phyloP scores from a whole-genome alignment of 2,797 vertebrate species.

The Lutjanus argentimaculatus region DNA sequence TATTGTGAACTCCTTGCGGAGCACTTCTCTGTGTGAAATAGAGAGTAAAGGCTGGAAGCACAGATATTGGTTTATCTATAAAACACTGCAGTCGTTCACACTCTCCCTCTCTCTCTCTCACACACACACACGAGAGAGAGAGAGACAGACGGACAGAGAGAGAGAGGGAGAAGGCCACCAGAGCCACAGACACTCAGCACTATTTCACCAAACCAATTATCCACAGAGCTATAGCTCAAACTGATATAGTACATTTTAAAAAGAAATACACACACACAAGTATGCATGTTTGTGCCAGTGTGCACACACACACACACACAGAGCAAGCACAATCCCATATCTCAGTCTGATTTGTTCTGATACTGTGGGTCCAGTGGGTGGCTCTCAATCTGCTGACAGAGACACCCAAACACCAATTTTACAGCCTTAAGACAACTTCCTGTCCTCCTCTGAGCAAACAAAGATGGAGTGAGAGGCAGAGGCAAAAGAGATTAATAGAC shows the following conservation, averaged over 20 bases:
- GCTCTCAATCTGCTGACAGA: slow-evolving; percentile 82
- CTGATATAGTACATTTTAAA: slow-evolving; percentile 84
- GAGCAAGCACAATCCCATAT: slow-evolving; percentile 66
- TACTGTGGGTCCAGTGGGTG: slow-evolving; percentile 80
- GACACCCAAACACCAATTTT: slow-evolving; percentile 81
- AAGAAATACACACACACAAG: slow-evolving; percentile 69
- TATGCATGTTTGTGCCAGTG: slow-evolving; percentile 35
- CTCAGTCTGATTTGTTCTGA: slow-evolving; percentile 85
- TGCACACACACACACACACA: not conserved
- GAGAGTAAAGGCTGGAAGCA: slow-evolving; percentile 71
- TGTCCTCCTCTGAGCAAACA: slow-evolving; percentile 78
- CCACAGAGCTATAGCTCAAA: slow-evolving; percentile 86
- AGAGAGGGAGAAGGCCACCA: slow-evolving; percentile 72
- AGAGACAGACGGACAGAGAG: not conserved
- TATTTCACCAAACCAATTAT: slow-evolving; percentile 89
- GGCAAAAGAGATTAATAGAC: slow-evolving; percentile 66
- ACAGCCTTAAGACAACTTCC: slow-evolving; percentile 78
- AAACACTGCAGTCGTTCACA: slow-evolving; percentile 72
- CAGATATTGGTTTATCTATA: slow-evolving; percentile 84
- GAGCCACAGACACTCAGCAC: slow-evolving; percentile 84
- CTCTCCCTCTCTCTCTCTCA: slow-evolving; percentile 21
- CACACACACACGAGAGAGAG: slow-evolving; percentile 17
- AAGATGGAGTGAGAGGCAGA: slow-evolving; percentile 64
- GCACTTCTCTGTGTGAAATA: slow-evolving; percentile 74
- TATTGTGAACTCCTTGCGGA: slow-evolving; percentile 73